Base-by-base conservation (phyloP, 2,888 invertebrate genomes). In the Amiota mariae region DNA sequence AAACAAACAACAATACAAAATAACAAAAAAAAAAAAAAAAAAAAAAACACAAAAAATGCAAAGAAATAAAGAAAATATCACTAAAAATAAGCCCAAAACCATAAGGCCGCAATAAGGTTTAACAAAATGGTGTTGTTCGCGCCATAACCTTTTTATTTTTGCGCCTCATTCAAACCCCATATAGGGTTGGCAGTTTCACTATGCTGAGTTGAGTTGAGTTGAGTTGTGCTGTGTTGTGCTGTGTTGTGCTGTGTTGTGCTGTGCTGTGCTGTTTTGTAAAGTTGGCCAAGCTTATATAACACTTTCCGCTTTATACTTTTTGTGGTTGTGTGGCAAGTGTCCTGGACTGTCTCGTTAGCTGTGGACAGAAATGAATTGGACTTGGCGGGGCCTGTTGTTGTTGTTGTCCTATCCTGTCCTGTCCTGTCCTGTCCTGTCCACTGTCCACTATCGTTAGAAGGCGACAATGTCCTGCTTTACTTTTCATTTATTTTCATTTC, bases 241-340 rank as follows among this genome's bases (percentile, higher is more conserved):
- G 24, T 2, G 24, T 24, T 24, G 3, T 24, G 24, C 36, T 36
- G 6, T 36, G 36, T 6, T 36, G 36, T 4, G 36, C 36, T 36
- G 36, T 36, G 6, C 36, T 36, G 36, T 36, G 36, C 36, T 36
- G 36, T 36, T 36, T 36, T 36, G 36, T 36, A 36, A 36, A 36
- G 2, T 59, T 59, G 59, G 10, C 18, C 59, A 59, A 59, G 18
- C 59, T 59, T 59, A 18, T 18, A 59, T 15, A 59, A 59, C 59
- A 59, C 59, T 59, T 59, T 59, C 20, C 20, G 59, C 59, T 59
- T 59, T 59, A 20, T 15, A 12, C 20, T 59, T 59, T 11, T 59
- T 12, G 59, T 20, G 18, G 59, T 59, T 20, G 10, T 15, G 18
- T 59, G 10, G 20, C 18, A 11, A 18, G 57, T 13, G 15, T 20